Base-by-base conservation (phyloP, 53 echinoderm and acorn worm genomes). In the Holothuria leucospilota region DNA sequence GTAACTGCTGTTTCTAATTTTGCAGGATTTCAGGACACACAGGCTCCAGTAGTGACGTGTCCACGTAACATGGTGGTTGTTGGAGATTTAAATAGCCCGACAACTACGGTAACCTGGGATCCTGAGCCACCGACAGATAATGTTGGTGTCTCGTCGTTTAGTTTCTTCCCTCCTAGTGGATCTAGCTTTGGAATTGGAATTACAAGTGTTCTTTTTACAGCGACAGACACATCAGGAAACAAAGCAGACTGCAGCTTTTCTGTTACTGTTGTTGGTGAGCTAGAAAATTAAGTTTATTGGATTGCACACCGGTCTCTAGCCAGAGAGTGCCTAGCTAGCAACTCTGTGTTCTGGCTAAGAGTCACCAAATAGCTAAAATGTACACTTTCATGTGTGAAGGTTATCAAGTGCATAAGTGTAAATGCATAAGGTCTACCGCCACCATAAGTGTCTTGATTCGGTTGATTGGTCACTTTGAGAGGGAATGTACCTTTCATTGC, bases 251-350 rank as follows among this genome's bases (percentile, higher is more conserved):
- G 72, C 21, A 24, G 0, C 2, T 72, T 72, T 14, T 30, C 72
- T 6, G 72, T 72, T 39, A 72, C 72, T 20, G 41, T 72, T 46
- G 5, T 41, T 39, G 72, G 72, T 72, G 23, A 72, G 72, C 14
- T 5, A 28, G 14, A 29, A 68, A 5, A 16, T 28, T 28, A 46
- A 46, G 46, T 11, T 11, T 0, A 11, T 46, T 5, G 8, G 46
- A 46, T 46, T 34, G 34, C 3, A 34, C 2, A 34, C 34, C 34
- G 3, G 3, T 3, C 34, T 34, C 34, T 3, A 3, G 34, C 34
- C 34, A 34, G 3, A 3, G 2, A 34, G 34, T 34, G 34, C 3
- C 34, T 34, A n/a, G n/a, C 34, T 34, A 34, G 34, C 34, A 34
- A 34, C 34, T 34, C 34, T 3, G 2, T 1, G 34, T 3, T 34